Evolutionary conservation across 2,113 vertebrate genomes (phyloP).

Genomic region (Pachycephala philippinensis): DNA sequence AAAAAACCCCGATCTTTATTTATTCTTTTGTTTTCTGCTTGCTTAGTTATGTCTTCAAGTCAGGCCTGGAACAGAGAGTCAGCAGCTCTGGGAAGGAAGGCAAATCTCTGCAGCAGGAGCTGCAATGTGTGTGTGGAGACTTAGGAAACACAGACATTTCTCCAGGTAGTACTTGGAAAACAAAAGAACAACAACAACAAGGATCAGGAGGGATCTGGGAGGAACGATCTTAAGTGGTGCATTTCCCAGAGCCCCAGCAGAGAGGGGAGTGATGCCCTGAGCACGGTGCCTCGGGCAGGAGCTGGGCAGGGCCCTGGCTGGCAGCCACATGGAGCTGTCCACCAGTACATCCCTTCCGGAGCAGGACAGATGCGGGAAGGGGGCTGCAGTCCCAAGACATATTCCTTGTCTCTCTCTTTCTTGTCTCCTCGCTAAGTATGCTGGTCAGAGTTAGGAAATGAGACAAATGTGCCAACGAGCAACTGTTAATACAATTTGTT

Average conservation of each 20-base stretch:
- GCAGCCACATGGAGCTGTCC: rapidly evolving
- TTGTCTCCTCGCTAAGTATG: background rate
- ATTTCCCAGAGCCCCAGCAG: background rate
- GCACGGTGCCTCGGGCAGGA: rapidly evolving
- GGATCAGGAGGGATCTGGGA: background rate
- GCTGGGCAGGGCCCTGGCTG: background rate
- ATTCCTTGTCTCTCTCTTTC: background rate
- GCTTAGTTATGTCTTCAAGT: background rate
- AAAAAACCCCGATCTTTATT: background rate
- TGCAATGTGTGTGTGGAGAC: background rate
- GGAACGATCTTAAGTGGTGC: rapidly evolving
- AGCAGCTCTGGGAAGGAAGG: background rate
- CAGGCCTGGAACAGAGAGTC: background rate
- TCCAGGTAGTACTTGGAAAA: background rate
- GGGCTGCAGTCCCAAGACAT: background rate
- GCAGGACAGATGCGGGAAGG: background rate
- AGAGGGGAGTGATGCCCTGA: background rate
- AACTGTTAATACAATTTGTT: background rate
- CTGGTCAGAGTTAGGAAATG: background rate
- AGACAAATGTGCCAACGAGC: background rate
- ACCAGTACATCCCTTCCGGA: rapidly evolving
- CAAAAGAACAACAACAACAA: background rate
- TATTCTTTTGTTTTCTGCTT: background rate
- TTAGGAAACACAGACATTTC: background rate
- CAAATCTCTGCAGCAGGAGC: background rate